phyloP scores from a whole-genome alignment of 2,113 vertebrate species.

The Himantopus leucocephalus region DNA sequence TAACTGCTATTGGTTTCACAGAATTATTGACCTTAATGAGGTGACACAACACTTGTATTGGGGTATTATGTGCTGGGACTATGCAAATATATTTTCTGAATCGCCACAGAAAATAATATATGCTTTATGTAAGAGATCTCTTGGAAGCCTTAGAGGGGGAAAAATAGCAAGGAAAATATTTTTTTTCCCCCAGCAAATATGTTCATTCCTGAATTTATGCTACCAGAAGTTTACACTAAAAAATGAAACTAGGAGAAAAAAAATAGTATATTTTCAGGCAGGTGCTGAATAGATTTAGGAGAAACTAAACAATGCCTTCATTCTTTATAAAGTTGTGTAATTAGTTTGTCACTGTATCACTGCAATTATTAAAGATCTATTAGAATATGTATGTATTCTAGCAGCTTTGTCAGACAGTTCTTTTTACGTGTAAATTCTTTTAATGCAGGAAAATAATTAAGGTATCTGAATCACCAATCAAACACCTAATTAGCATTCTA shows the following conservation, averaged over 20 bases:
- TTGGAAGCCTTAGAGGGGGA: background rate
- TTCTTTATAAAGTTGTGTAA: background rate
- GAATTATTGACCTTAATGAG: background rate
- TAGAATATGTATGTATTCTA: background rate
- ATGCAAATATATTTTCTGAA: background rate
- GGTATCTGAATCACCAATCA: background rate
- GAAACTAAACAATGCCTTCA: background rate
- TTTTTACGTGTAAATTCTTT: background rate
- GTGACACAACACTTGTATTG: background rate
- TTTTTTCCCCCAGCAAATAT: background rate
- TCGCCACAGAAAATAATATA: background rate
- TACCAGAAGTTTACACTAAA: background rate
- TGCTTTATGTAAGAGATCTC: background rate
- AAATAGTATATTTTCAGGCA: background rate
- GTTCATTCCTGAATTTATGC: background rate
- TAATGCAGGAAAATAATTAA: background rate
- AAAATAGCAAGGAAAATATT: background rate
- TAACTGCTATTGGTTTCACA: background rate
- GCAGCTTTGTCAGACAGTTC: background rate
- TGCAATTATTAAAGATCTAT: background rate
- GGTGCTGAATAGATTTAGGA: background rate
- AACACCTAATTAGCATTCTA: conserved; percentile 2
- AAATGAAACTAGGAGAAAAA: background rate
- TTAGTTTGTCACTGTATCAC: background rate
- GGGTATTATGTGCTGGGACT: background rate